These are phyloP conservation scores for Phaethornis superciliosus DNA, from an alignment of 2,113 vertebrate genomes.

Conservation along the genomic window DNA sequence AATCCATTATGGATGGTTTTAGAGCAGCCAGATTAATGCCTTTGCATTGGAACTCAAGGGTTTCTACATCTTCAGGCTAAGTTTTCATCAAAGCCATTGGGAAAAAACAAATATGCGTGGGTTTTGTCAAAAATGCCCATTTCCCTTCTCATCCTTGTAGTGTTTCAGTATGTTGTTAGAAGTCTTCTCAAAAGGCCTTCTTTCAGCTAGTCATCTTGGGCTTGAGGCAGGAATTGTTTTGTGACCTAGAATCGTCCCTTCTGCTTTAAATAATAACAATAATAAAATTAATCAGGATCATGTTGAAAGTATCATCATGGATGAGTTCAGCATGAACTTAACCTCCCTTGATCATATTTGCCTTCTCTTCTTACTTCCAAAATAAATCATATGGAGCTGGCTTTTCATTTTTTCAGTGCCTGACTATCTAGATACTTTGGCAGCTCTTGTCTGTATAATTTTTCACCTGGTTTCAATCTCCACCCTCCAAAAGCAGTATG, in stretches of 20 bases:
- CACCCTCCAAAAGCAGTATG: slow-evolving; percentile 21
- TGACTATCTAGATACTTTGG: slow-evolving; percentile 37
- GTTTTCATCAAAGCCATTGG: background rate
- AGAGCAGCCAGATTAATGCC: background rate
- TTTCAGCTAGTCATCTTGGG: background rate
- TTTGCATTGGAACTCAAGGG: background rate
- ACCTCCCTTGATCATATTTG: background rate
- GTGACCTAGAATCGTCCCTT: slow-evolving; percentile 8
- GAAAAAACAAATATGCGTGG: background rate
- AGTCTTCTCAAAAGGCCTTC: background rate
- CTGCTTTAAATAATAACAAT: slow-evolving; percentile 43
- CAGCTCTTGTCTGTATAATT: slow-evolving; percentile 27
- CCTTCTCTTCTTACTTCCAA: slow-evolving; percentile 25
- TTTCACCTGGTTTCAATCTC: slow-evolving; percentile 53
- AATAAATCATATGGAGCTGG: slow-evolving; percentile 27
- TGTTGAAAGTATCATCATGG: slow-evolving; percentile 2
- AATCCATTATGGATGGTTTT: background rate
- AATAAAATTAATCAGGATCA: slow-evolving; percentile 11
- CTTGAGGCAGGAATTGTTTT: slow-evolving; percentile 36
- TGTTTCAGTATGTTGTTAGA: background rate
- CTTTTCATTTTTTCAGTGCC: slow-evolving; percentile 15
- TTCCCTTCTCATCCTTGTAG: background rate
- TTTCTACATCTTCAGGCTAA: background rate
- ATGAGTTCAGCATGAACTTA: slow-evolving; percentile 20
- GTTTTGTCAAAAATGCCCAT: background rate